phyloP scores from a whole-genome alignment of 2,113 vertebrate genomes.

The Cyprinodon variegatus region DNA sequence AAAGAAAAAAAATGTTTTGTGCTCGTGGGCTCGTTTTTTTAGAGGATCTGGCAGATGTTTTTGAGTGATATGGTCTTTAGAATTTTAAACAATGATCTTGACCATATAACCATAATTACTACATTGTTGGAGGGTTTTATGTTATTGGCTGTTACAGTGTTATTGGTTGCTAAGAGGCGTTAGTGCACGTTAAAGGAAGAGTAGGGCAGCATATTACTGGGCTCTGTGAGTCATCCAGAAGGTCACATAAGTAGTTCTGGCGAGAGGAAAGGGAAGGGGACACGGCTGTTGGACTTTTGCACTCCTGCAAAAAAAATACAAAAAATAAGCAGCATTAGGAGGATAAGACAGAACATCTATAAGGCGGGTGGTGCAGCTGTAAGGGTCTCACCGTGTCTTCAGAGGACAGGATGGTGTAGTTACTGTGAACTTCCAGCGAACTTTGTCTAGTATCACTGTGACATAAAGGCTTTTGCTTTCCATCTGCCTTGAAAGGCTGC shows the following conservation, averaged over 20 bases:
- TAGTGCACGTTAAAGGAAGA: not conserved
- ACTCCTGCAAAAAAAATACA: constrained; percentile 49
- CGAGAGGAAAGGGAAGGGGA: constrained; percentile 26
- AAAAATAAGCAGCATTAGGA: constrained; percentile 19
- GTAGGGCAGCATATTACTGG: constrained; percentile 38
- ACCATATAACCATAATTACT: not conserved
- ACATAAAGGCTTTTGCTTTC: constrained; percentile 47
- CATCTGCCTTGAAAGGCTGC: constrained; percentile 65
- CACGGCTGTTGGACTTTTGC: constrained; percentile 35
- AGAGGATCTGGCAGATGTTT: no score
- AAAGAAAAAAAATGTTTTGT: no score
- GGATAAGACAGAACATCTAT: not conserved
- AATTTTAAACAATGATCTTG: no score
- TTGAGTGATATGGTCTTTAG: no score
- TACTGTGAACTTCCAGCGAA: constrained; percentile 53
- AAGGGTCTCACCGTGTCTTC: constrained; percentile 63
- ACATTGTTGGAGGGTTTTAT: not conserved
- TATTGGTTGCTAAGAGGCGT: not conserved
- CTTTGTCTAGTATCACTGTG: constrained; percentile 58
- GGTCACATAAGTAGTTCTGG: constrained; percentile 45
- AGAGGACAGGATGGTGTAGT: constrained; percentile 44
- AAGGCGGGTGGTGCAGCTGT: not conserved
- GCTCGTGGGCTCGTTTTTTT: no score
- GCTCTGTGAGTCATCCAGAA: constrained; percentile 50
- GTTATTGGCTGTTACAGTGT: not conserved